phyloP scores from a whole-genome alignment of 2,888 invertebrate species.

The Drosophila nr. fundita region DNA sequence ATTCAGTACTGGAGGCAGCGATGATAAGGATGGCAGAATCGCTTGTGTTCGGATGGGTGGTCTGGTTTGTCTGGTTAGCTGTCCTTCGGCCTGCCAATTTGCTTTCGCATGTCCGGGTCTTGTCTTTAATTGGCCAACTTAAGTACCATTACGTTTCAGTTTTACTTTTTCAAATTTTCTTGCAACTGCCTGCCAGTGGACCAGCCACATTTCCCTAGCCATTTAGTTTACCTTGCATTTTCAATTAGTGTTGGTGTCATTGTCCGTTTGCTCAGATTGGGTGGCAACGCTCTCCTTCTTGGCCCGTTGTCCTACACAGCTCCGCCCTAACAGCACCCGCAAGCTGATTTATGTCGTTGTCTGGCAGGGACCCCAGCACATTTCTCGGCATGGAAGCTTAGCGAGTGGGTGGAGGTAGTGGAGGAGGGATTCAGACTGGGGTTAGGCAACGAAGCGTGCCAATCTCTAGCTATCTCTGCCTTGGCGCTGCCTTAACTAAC shows the following conservation, averaged over 20 bases:
- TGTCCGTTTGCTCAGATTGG: conserved; percentile 17
- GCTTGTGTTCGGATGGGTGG: conserved; percentile 4
- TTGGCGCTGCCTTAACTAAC: conserved; percentile 67
- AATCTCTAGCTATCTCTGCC: conserved; percentile 56
- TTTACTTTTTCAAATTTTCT: conserved; percentile 52
- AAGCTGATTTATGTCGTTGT: conserved; percentile 72
- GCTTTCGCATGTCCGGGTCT: conserved; percentile 38
- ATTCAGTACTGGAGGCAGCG: not conserved
- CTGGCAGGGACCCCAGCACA: conserved; percentile 8
- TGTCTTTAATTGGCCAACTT: conserved; percentile 79
- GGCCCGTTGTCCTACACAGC: conserved; percentile 8
- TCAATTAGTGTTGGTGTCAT: conserved; percentile 69
- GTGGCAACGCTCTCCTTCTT: conserved; percentile 12
- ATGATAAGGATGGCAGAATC: not conserved
- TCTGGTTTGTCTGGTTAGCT: conserved; percentile 18
- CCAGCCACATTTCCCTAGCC: conserved; percentile 66
- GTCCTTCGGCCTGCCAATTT: conserved; percentile 16
- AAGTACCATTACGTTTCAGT: conserved; percentile 77
- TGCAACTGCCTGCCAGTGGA: conserved; percentile 7
- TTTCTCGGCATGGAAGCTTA: conserved; percentile 35
- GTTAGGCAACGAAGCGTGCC: conserved; percentile 62
- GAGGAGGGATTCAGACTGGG: not conserved
- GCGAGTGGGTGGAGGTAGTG: conserved; percentile 63
- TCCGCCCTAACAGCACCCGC: conserved; percentile 32
- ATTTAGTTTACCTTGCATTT: conserved; percentile 77